These are phyloP conservation scores for Muscicapa comitata DNA, from an alignment of 2,797 vertebrate species.

Conservation along the genomic window DNA sequence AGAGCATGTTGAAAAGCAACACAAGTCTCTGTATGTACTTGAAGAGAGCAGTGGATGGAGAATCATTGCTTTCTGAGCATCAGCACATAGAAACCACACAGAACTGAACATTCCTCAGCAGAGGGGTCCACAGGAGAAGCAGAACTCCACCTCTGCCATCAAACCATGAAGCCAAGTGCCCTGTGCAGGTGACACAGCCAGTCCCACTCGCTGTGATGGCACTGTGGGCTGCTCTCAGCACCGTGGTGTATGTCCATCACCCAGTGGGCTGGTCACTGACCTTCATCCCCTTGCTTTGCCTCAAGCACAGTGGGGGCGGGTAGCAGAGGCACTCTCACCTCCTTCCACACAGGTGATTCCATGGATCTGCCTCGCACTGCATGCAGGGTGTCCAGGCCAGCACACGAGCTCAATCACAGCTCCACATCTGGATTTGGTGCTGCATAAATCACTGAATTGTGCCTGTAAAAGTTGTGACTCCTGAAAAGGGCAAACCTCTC, in stretches of 20 bases:
- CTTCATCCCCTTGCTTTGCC: neutral
- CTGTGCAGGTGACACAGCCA: too few relatives aligned
- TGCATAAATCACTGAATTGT: neutral
- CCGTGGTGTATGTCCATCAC: accelerated
- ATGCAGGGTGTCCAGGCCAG: accelerated
- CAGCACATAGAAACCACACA: neutral
- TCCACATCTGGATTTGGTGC: neutral
- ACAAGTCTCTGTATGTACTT: neutral
- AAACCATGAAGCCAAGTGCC: neutral
- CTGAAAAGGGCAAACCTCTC: neutral
- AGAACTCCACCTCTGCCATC: neutral
- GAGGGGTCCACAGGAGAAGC: neutral
- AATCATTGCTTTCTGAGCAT: neutral
- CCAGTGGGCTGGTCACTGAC: neutral
- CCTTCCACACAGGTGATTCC: neutral
- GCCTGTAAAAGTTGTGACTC: neutral
- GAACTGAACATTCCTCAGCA: neutral
- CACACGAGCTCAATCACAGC: neutral
- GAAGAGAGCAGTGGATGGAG: neutral
- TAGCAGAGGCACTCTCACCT: neutral
- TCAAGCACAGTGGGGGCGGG: neutral
- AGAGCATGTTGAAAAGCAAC: neutral
- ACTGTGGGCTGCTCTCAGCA: accelerated
- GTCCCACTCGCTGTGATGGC: accelerated
- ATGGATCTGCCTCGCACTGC: neutral